Base-by-base conservation (phyloP, 1,140 invertebrate genomes). In the Marisa cornuarietis region DNA sequence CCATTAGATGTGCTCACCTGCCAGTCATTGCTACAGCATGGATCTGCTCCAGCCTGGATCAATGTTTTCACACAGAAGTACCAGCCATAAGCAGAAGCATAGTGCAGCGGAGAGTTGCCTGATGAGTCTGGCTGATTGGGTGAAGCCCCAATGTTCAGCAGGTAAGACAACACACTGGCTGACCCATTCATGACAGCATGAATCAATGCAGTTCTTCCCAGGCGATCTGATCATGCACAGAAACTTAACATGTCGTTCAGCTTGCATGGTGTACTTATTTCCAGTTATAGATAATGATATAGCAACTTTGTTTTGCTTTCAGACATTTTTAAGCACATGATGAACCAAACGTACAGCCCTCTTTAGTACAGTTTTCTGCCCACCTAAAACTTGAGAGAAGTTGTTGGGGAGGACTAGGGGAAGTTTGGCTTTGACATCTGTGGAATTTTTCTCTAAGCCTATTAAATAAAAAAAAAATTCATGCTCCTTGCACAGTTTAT, bases 51-150 rank as follows among this genome's bases (percentile, higher is more conserved):
- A 72, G 91, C 90, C 75, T 93, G 90, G 8, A 93, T 83, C 52
- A 93, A 84, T 11, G 92, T 79, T 76, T 92, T 90, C 16, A 92
- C 83, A 76, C 90, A 91, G 84, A 91, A 92, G 79, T 91, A 90
- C 92, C 92, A 93, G 6, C 93, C 93, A 88, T 93, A 93, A 0
- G 92, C 93, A 79, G 94, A 94, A 0, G 96, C 96, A 87, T 96
- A 96, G 90, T 96, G 95, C 20, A 97, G 89, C 0, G 95, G 93
- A 20, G 95, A 95, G 83, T 96, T 96, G 16, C 94, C 93, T 83
- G 94, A 94, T 1, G 92, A 91, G 88, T 96, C 95, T 22, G 87
- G 83, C 79, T 92, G 92, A 87, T 96, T 95, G 0, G 95, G 91
- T 85, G 94, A 79, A 93, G 91, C 72, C 91, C 88, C 82, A 92